Base-by-base conservation (phyloP, 2,797 vertebrate species). In the Vespertilio murinus region DNA sequence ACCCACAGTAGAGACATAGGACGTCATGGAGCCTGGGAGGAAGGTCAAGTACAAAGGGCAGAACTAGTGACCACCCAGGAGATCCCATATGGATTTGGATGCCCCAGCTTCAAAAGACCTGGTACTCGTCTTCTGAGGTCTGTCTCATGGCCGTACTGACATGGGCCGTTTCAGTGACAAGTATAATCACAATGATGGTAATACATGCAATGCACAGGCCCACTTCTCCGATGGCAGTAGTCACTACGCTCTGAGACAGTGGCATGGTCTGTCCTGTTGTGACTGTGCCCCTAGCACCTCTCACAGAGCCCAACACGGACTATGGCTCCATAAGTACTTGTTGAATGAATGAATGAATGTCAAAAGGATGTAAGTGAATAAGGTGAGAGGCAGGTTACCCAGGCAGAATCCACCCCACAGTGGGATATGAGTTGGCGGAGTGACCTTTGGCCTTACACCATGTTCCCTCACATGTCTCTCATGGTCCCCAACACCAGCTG, bases 321-420 rank as follows among this genome's bases (percentile, higher is more conserved):
- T 7, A 10, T 10, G 35, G 64, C 49, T 86, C 64, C 23, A 3
- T 17, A 64, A 61, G 23, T 38, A 14, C 28, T 73, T 67, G 69
- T n/a, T n/a, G n/a, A n/a, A n/a, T 65, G 64, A 88, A 42, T 40
- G 82, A 93, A 61, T 16, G 70, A 69, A 79, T 17, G 73, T 87
- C 11, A 6, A 52, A 88, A 47, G 22, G 84, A 18, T 56, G 20
- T 5, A 8, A 30, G 7, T 40, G 74, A 52, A 65, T 33, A 83
- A 82, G 35, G 49, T 6, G 12, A 25, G 11, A 54, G 20, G 25
- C 69, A 77, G 23, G 67, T 81, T 69, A 47, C 56, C 70, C 75
- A 74, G 70, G 69, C 77, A 42, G 47, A 47, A 20, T 25, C 59
- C 33, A 77, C 45, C 0, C 33, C 25, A 38, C 25, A 20, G 8